Evolutionary conservation across 2,888 invertebrate species (phyloP), one percentile per base, ranked within the genome.

Genomic region (Dimorphilus gyrociliatus): DNA sequence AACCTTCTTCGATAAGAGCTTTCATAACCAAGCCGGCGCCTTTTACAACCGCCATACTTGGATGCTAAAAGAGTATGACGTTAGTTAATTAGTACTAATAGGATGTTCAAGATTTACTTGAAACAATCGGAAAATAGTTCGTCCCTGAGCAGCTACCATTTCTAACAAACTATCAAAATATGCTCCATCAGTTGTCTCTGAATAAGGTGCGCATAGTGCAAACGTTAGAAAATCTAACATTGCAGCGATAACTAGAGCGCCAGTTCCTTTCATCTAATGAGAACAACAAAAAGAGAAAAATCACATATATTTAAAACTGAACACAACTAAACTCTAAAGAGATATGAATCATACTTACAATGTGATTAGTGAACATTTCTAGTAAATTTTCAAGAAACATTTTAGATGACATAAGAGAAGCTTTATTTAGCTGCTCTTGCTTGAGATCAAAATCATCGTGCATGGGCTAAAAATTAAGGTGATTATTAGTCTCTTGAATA

Each of bases 161-260:
- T 86, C 84, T 16, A 94, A 65, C 30, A 94, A 68, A 45, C 75
- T 75, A 62, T 97, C 94, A 48, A 62, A 62, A 45, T 60, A 51
- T 12, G 46, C 44, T 4, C 59, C 57, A 54, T 92, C 88, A 0
- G 97, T 97, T 3, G 97, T 99, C 66, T 99, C 97, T 54, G 88
- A 86, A 66, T 94, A 97, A 3, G 97, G 97, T 39, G 92, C 86
- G 66, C 97, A 99, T 24, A 97, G 70, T 3, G 90, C 80, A 67
- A 92, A 97, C 23, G 94, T 97, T 40, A 97, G 68, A 57, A 99
- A 85, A 65, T 97, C 97, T 57, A 97, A 69, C 90, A 99, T 90
- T 41, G 90, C 84, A 18, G 90, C 81, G 39, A 97, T 81, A 10
- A 97, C 82, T 28, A 97, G 65, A 26, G 94, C 92, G 3, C 94